These are phyloP conservation scores for Bombus sylvicola DNA, from an alignment of 1,140 invertebrate genomes.

Conservation along the genomic window DNA sequence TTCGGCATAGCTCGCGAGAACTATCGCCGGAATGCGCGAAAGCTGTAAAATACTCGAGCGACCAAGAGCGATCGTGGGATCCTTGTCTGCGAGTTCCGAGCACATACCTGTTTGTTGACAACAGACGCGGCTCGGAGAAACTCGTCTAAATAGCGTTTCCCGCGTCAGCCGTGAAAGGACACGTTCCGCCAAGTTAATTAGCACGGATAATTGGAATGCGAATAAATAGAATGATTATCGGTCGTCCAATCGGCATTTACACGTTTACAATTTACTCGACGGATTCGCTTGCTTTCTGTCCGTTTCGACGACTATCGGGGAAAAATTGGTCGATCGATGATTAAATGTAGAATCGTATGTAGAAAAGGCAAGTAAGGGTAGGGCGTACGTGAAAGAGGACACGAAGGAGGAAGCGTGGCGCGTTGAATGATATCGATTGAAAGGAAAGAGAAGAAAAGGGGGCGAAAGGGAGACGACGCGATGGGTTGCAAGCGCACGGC, in stretches of 20 bases:
- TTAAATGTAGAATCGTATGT: not conserved
- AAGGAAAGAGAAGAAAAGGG: not conserved
- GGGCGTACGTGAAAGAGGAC: not conserved
- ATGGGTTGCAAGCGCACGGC: not conserved
- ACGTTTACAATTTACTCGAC: not conserved
- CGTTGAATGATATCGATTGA: not conserved
- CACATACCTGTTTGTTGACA: slow-evolving; percentile 6
- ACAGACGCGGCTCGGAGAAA: not conserved
- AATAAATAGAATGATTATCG: not conserved
- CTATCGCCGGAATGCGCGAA: not conserved
- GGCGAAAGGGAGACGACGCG: not conserved
- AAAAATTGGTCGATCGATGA: not conserved
- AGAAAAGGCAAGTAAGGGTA: not conserved
- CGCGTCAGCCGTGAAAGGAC: slow-evolving; percentile 12
- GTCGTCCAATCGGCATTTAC: not conserved
- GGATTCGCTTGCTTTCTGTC: no score
- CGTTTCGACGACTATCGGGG: not conserved
- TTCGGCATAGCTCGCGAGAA: not conserved
- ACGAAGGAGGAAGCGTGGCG: not conserved
- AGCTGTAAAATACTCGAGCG: not conserved
- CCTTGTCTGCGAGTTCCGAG: not conserved
- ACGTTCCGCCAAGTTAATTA: not conserved
- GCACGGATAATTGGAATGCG: slow-evolving; percentile 20
- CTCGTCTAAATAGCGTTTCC: not conserved
- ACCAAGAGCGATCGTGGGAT: not conserved